Evolutionary conservation across 2,113 vertebrate genomes (phyloP).

Genomic region (Indri indri): DNA sequence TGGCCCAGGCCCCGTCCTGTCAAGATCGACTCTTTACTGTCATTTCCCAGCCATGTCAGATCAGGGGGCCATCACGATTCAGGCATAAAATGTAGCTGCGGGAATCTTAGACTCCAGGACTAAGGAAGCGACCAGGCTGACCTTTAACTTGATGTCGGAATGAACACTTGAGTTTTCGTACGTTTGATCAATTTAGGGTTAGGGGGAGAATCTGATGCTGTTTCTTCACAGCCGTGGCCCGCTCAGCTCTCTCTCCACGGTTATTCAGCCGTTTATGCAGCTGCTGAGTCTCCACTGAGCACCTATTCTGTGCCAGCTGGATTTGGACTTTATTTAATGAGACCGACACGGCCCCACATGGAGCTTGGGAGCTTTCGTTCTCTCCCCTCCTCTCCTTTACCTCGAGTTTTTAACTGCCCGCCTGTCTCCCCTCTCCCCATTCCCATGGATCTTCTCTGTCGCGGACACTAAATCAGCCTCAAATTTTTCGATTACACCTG

Average conservation of each 20-base stretch:
- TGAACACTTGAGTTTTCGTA: background rate
- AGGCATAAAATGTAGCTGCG: background rate
- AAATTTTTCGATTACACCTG: background rate
- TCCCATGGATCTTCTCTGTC: background rate
- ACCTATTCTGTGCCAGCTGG: background rate
- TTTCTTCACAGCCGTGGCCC: background rate
- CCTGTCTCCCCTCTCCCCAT: background rate
- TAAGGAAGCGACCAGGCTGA: background rate
- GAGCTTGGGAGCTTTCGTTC: background rate
- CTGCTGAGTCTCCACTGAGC: background rate
- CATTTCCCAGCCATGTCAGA: background rate
- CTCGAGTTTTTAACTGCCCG: background rate
- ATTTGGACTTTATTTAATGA: background rate
- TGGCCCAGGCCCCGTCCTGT: background rate
- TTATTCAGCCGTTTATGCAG: background rate
- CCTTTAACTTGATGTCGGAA: background rate
- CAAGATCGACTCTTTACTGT: background rate
- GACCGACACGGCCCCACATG: accelerated
- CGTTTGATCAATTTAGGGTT: background rate
- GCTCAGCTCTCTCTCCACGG: background rate
- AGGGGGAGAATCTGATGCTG: background rate
- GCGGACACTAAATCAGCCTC: background rate
- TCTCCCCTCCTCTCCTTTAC: background rate
- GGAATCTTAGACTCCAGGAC: background rate
- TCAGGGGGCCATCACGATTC: background rate